Percentiles rank a stretch among this genome's conserved stretches.
Evolutionary conservation across 2,888 invertebrate species (phyloP).

Genomic region (Tinea pellionella): DNA sequence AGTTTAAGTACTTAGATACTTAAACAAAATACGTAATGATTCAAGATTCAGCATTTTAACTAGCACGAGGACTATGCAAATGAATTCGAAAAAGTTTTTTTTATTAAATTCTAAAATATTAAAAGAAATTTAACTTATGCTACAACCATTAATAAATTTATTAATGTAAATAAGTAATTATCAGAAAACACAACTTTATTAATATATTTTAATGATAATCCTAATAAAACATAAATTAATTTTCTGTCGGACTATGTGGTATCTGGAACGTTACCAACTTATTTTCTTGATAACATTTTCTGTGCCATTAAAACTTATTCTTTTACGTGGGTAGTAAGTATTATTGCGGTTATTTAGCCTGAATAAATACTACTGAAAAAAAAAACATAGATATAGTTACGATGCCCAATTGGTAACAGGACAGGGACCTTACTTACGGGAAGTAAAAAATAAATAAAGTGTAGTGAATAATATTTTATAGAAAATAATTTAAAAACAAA

Average conservation of each 20-base stretch:
- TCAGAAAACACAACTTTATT: neutral
- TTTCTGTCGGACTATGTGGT: neutral
- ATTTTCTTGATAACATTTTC: constrained; percentile 5
- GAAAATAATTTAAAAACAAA: neutral
- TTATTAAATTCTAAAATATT: too few relatives aligned
- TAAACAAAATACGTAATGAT: too few relatives aligned
- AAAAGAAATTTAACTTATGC: neutral
- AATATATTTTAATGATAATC: neutral
- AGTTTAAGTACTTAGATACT: too few relatives aligned
- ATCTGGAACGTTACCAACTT: neutral
- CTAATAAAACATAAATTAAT: constrained; percentile 1
- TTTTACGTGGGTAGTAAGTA: neutral
- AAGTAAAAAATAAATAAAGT: too few relatives aligned
- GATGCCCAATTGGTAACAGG: too few relatives aligned
- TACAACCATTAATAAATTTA: neutral
- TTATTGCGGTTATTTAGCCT: neutral
- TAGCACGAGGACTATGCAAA: too few relatives aligned
- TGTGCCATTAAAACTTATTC: neutral
- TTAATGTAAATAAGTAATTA: neutral
- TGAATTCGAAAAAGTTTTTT: too few relatives aligned
- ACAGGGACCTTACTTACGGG: too few relatives aligned
- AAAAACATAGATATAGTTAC: too few relatives aligned
- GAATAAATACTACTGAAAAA: neutral
- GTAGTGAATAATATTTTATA: neutral
- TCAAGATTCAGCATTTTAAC: too few relatives aligned